Conservation (phyloP, 2,888 invertebrate species). For the Oscheius sp. region DNA sequence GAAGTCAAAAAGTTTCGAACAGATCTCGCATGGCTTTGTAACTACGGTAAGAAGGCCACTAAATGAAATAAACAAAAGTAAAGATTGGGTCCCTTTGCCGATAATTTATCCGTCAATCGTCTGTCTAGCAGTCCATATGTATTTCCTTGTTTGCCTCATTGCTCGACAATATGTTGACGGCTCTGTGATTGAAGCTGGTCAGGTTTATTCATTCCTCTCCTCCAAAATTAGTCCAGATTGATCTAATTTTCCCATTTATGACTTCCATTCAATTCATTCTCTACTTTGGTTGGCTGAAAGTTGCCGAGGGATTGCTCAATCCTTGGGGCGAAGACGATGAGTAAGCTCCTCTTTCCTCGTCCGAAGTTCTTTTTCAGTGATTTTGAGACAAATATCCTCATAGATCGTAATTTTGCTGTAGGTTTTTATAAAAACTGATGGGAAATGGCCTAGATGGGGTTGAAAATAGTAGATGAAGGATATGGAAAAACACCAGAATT, state of each 20-base stretch:
- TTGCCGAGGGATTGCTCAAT: slow-evolving; percentile 62
- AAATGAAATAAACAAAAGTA: too few species aligned
- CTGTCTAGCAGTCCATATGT: slow-evolving; percentile 62
- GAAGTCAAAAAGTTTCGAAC: slow-evolving; percentile 63
- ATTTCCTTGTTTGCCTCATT: slow-evolving; percentile 55
- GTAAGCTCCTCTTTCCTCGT: slow-evolving; percentile 16
- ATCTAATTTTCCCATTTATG: slow-evolving; percentile 60
- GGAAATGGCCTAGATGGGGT: slow-evolving; percentile 45
- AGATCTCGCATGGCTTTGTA: slow-evolving; percentile 61
- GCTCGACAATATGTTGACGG: slow-evolving; percentile 54
- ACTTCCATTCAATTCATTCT: slow-evolving; percentile 60
- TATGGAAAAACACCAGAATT: slow-evolving; percentile 53
- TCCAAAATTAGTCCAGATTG: slow-evolving; percentile 42
- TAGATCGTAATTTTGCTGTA: slow-evolving; percentile 58
- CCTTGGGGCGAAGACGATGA: slow-evolving; percentile 66
- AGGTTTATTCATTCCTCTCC: slow-evolving; percentile 25
- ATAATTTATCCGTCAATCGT: slow-evolving; percentile 68
- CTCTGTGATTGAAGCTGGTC: slow-evolving; percentile 34
- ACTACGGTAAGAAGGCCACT: too few species aligned
- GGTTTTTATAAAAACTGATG: slow-evolving; percentile 4
- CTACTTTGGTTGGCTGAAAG: slow-evolving; percentile 66
- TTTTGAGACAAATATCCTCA: slow-evolving; percentile 59
- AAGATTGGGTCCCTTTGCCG: slow-evolving; percentile 69
- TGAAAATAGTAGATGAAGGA: slow-evolving; percentile 60
- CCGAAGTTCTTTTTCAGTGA: slow-evolving; percentile 34